Evolutionary conservation across 2,797 vertebrate species (phyloP), one percentile per base, ranked within the genome.

Genomic region (Eulemur rubriventer): DNA sequence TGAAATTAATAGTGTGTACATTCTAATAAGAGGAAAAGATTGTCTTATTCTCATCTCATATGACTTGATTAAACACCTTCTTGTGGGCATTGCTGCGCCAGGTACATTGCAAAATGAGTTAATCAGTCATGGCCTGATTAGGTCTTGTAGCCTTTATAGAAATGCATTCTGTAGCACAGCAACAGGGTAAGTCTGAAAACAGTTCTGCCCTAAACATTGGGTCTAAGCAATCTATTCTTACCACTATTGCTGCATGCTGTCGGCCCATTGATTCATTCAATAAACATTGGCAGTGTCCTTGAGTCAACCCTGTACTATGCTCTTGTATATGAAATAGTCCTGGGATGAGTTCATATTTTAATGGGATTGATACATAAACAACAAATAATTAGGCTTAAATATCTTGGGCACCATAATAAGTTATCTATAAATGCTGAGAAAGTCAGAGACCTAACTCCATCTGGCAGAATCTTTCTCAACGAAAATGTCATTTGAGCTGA

Each of bases 351-450:
- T 95, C 59, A 91, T 91, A 69, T 90, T 88, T 96, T 92, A 79
- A 93, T 79, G 43, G 18, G 18, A 76, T 61, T 91, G 46, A 81
- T 79, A 91, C 38, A 30, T 82, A 93, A 92, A 89, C n/a, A 93
- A 82, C 30, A 96, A 96, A 88, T 70, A 96, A 91, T 92, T 92
- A 89, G n/a, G 50, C 33, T 95, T 96, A 65, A 91, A 83, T 96
- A 30, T 2, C 20, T 79, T 76, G 33, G 50, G 14, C 65, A 46
- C 16, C 59, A n/a, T 96, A 80, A 75, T 89, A 91, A 93, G 20
- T 88, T 73, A 75, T 70, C 38, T 91, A 75, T 61, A 83, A 96
- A 48, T 92, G 8, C 13, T 63, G 17, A 50, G 72, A 35, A 95
- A 81, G 10, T 50, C 28, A 79, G 57, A 75, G 57, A 41, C 4